These are phyloP conservation scores for Steinernema hermaphroditum DNA, from an alignment of 2,888 invertebrate genomes.

Conservation along the genomic window DNA sequence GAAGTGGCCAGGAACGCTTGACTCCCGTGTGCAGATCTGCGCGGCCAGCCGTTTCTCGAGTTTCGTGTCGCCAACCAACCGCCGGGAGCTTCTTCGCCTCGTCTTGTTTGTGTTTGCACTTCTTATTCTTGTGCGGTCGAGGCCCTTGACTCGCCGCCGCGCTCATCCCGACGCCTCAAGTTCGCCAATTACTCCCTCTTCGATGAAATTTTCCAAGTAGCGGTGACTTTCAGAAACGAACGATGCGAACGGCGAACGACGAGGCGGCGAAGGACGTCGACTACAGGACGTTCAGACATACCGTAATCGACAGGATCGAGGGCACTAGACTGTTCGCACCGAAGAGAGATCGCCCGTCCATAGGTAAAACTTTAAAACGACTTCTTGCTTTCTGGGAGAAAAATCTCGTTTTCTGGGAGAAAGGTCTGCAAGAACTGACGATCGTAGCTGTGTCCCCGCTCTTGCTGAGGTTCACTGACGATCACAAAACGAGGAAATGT, in stretches of 20 bases:
- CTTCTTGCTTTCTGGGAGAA: background rate
- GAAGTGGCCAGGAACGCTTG: too few relatives aligned
- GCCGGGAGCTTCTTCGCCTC: conserved; percentile 18
- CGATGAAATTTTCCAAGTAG: too few relatives aligned
- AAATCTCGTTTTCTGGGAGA: background rate
- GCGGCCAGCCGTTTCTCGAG: too few relatives aligned
- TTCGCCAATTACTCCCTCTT: too few relatives aligned
- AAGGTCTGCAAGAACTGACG: background rate
- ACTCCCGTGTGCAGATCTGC: too few relatives aligned
- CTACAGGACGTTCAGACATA: too few relatives aligned
- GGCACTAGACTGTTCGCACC: background rate
- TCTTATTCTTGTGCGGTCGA: background rate
- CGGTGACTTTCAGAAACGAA: too few relatives aligned
- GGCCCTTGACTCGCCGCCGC: too few relatives aligned
- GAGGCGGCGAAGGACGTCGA: too few relatives aligned
- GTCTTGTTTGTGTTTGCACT: conserved; percentile 22
- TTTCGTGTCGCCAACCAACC: too few relatives aligned
- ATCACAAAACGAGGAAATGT: background rate
- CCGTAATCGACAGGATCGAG: background rate
- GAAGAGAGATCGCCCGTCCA: background rate
- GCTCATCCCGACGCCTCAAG: too few relatives aligned
- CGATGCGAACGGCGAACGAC: too few relatives aligned
- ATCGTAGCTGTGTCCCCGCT: background rate
- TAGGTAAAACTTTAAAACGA: background rate
- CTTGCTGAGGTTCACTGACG: background rate